A percentile compares a stretch with the other conserved stretches of the same genome.
phyloP scores from a whole-genome alignment of 92 coral and sea anemone genomes.

The Actinernus sp. region DNA sequence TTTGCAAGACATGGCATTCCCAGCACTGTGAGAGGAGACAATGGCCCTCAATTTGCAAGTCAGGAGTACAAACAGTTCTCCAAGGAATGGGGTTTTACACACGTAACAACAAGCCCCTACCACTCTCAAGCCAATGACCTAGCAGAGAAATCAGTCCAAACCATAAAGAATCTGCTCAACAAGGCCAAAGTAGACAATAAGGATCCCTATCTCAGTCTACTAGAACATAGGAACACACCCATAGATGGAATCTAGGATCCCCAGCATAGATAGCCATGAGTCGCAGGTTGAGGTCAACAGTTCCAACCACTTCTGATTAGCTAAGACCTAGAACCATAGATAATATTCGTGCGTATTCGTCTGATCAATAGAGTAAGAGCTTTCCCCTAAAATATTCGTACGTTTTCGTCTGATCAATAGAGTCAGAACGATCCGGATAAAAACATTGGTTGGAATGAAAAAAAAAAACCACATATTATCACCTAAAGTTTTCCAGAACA shows the following conservation, averaged over 20 bases:
- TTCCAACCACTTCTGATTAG: conserved; percentile 17
- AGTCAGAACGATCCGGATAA: too few species aligned
- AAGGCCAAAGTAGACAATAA: conserved; percentile 17
- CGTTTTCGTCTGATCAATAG: too few species aligned
- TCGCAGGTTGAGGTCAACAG: conserved; percentile 23
- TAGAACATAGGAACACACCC: conserved; percentile 40
- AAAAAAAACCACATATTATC: too few species aligned
- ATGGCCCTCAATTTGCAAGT: conserved; percentile 35
- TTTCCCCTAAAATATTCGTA: too few species aligned
- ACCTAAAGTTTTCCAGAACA: too few species aligned
- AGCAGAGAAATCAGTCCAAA: conserved; percentile 13
- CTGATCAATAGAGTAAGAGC: too few species aligned
- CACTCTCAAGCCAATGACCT: conserved; percentile 29
- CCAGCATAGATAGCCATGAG: conserved; percentile 53
- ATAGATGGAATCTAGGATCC: conserved; percentile 16
- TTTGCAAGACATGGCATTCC: conserved; percentile 76
- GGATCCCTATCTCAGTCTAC: conserved; percentile 25
- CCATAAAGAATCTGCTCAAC: conserved; percentile 10
- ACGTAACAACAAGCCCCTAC: conserved; percentile 29
- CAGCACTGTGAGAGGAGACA: conserved; percentile 54
- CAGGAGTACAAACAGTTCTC: conserved; percentile 29
- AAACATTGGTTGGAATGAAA: too few species aligned
- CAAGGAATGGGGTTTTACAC: conserved; percentile 40
- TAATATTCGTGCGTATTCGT: too few species aligned
- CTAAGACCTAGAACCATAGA: too few species aligned